phyloP scores from a whole-genome alignment of 1,140 invertebrate species.

The Conopomorpha cramerella region DNA sequence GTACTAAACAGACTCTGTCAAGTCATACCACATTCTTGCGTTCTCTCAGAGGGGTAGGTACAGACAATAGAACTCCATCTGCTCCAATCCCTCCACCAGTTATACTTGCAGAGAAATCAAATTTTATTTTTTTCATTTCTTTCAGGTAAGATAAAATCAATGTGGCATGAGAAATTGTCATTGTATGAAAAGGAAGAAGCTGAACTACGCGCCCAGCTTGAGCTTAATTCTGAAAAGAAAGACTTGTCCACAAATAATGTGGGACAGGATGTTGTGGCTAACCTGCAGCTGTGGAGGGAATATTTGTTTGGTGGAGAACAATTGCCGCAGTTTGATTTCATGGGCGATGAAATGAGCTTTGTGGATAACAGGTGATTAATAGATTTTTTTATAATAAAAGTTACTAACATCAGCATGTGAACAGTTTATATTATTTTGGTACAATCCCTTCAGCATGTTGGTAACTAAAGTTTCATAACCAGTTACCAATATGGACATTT shows the following conservation, averaged over 20 bases:
- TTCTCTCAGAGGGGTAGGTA: too few species aligned
- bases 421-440: too few species aligned
- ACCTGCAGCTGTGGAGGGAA: slow-evolving; percentile 21
- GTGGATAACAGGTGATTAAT: slow-evolving; percentile 26
- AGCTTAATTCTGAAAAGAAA: slow-evolving; percentile 16
- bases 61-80: too few species aligned
- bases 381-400: not conserved
- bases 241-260: slow-evolving; percentile 4
- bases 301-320: slow-evolving; percentile 24
- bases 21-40: too few species aligned
- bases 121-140: slow-evolving; percentile 5
- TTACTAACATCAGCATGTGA: too few species aligned
- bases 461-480: too few species aligned
- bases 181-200: slow-evolving; percentile 59
- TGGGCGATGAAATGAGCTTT: slow-evolving; percentile 38
- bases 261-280: slow-evolving; percentile 12
- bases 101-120: too few species aligned
- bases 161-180: slow-evolving; percentile 49
- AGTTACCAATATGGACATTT: too few species aligned
- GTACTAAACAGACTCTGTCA: too few species aligned
- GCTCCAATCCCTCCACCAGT: too few species aligned
- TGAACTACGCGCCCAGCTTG: slow-evolving; percentile 51
- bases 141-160: slow-evolving; percentile 46
- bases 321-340: slow-evolving; percentile 32
- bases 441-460: too few species aligned